Base-by-base conservation (phyloP, 2,888 invertebrate genomes). In the Linyphia triangularis region DNA sequence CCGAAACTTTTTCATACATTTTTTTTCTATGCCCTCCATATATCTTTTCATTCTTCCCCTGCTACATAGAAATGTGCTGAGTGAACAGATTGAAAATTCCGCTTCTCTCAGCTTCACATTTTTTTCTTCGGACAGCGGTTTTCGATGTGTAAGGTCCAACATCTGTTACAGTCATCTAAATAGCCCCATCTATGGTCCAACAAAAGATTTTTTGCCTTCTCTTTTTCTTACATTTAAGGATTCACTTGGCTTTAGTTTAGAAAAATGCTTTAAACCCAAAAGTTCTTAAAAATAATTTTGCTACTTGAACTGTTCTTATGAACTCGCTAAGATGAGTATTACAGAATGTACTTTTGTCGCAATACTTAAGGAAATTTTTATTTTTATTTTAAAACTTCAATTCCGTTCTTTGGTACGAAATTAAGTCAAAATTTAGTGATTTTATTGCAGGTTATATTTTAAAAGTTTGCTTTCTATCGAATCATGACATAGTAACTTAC, bases 141-240 rank as follows among this genome's bases (percentile, higher is more conserved):
- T 82, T 79, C 78, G 65, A 79, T 67, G 78, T 40, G 61, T 72
- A 19, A 40, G 37, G 72, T 51, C 69, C 72, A 70, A 51, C 82
- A 82, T 72, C 70, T 82, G 82, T 70, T 59, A n/a, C 72, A 72
- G 72, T 59, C 82, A 61, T 82, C 40, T 61, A 72, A 82, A 72
- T 33, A 26, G 59, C 43, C 72, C 61, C 59, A 63, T 82, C 7
- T 24, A 10, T 63, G 26, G 72, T 61, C 57, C 59, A 24, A 24
- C 61, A 57, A 37, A 69, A 22, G 22, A 6, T 22, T n/a, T 6
- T 37, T 67, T 28, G 30, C 13, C 22, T 37, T 22, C 30, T 57
- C 33, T 40, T n/a, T 65, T 51, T 16, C 13, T 22, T 13, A 26
- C 10, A 63, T 7, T 63, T 63, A 63, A 24, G 13, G 10, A 24